Evolutionary conservation across 2,797 vertebrate species (phyloP).

Genomic region (Anabas testudineus): DNA sequence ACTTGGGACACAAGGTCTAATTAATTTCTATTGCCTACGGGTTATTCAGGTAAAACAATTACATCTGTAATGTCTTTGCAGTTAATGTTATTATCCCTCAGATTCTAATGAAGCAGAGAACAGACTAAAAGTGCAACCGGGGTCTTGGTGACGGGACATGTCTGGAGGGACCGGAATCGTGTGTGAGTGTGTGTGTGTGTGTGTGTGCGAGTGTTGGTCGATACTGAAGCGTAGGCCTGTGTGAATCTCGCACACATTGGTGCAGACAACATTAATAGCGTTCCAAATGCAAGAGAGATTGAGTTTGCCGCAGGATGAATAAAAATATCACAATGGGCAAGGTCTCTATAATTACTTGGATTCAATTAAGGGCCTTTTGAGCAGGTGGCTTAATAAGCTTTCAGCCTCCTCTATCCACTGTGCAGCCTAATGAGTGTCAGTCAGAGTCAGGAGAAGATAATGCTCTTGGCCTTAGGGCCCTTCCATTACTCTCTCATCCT

Average conservation of each 20-base stretch:
- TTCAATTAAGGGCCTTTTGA: slow-evolving; percentile 83
- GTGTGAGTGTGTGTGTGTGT: too few species aligned
- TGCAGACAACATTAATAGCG: slow-evolving; percentile 82
- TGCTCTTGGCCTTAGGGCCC: slow-evolving; percentile 74
- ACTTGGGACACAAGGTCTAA: slow-evolving; percentile 79
- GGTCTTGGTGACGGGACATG: slow-evolving; percentile 65
- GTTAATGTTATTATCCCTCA: slow-evolving; percentile 82
- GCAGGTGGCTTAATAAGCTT: slow-evolving; percentile 85
- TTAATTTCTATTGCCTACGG: slow-evolving; percentile 80
- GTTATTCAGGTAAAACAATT: slow-evolving; percentile 85
- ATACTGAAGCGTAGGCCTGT: slow-evolving; percentile 15
- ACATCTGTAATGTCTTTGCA: slow-evolving; percentile 85
- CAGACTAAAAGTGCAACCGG: slow-evolving; percentile 52
- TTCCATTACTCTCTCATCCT: slow-evolving; percentile 75
- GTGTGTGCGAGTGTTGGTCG: slow-evolving; percentile 31
- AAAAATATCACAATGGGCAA: slow-evolving; percentile 84
- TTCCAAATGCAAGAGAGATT: slow-evolving; percentile 76
- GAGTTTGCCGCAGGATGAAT: slow-evolving; percentile 83
- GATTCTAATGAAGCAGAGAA: slow-evolving; percentile 76
- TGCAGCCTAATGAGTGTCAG: slow-evolving; percentile 84
- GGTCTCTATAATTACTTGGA: slow-evolving; percentile 84
- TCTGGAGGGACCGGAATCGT: slow-evolving; percentile 59
- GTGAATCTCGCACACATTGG: slow-evolving; percentile 61
- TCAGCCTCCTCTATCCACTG: slow-evolving; percentile 75
- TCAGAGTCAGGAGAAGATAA: slow-evolving; percentile 83